Conservation (phyloP, 2,797 vertebrate species). For the Morelia viridis region DNA sequence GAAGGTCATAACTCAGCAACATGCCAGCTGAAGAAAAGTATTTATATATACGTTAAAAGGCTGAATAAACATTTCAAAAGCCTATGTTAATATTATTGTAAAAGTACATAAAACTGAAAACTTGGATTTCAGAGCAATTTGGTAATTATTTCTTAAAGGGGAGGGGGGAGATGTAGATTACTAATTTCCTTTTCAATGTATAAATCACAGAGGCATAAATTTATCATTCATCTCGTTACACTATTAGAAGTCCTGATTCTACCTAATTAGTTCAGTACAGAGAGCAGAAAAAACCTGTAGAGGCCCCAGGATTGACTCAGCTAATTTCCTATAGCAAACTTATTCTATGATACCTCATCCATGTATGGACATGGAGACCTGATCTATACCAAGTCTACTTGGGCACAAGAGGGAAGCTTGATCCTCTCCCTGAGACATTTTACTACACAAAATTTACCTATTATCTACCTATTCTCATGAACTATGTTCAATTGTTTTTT, state of each 20-base stretch:
- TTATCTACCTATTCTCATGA: not conserved
- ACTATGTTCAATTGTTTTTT: not conserved
- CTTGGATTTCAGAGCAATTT: not conserved
- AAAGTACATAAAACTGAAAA: not conserved
- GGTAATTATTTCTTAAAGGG: not conserved
- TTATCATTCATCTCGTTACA: not conserved
- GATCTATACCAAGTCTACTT: not conserved
- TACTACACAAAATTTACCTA: not conserved
- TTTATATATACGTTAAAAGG: not conserved
- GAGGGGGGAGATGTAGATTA: not conserved
- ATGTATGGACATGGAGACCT: not conserved
- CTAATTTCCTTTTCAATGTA: not conserved
- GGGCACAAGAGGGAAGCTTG: not conserved
- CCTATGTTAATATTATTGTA: not conserved
- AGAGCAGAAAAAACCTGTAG: not conserved
- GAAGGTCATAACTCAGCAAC: slow-evolving; percentile 87
- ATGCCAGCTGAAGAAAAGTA: slow-evolving; percentile 81
- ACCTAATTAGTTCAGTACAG: not conserved
- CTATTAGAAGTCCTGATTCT: not conserved
- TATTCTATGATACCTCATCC: not conserved
- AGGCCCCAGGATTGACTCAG: not conserved
- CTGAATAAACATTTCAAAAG: not conserved
- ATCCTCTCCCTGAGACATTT: not conserved
- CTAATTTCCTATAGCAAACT: not conserved
- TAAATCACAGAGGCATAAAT: too few relatives aligned